A percentile compares a stretch with the other conserved stretches of the same genome.
Conservation (phyloP, 1,140 invertebrate genomes). For the Drosophila grimshawi region DNA sequence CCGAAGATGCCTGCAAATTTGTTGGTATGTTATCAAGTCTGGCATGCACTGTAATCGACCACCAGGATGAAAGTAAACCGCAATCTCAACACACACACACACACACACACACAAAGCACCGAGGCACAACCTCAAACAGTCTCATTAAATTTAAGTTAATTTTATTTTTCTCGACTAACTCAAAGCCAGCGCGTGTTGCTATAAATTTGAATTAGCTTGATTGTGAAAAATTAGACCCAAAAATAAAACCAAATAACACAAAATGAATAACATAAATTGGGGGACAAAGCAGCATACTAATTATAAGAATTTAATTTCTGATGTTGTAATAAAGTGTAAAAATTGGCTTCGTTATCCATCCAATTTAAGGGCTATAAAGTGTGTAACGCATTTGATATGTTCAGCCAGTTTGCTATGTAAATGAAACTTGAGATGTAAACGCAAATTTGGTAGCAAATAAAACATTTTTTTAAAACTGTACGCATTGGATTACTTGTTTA, state of each 20-base stretch:
- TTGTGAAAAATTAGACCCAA: conserved; percentile 68
- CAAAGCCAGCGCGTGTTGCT: conserved; percentile 52
- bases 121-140: conserved; percentile 33
- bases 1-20: conserved; percentile 7
- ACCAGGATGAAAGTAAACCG: conserved; percentile 25
- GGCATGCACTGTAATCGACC: conserved; percentile 19
- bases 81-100: conserved; percentile 7
- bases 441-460: too few species aligned
- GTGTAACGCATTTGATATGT: not conserved
- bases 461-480: too few species aligned
- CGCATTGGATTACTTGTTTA: too few species aligned
- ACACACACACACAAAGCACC: conserved; percentile 2
- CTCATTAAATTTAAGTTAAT: conserved; percentile 75
- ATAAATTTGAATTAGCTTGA: conserved; percentile 81
- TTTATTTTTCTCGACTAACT: conserved; percentile 55
- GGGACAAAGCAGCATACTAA: conserved; percentile 56
- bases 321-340: conserved; percentile 49
- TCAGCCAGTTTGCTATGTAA: not conserved
- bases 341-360: conserved; percentile 22
- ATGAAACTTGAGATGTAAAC: too few species aligned
- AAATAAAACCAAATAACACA: conserved; percentile 29
- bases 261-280: not conserved
- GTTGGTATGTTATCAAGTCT: conserved; percentile 50
- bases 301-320: conserved; percentile 59
- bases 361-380: not conserved